These are phyloP conservation scores for Myotis brandtii DNA, from an alignment of 2,113 vertebrate species.

Conservation along the genomic window DNA sequence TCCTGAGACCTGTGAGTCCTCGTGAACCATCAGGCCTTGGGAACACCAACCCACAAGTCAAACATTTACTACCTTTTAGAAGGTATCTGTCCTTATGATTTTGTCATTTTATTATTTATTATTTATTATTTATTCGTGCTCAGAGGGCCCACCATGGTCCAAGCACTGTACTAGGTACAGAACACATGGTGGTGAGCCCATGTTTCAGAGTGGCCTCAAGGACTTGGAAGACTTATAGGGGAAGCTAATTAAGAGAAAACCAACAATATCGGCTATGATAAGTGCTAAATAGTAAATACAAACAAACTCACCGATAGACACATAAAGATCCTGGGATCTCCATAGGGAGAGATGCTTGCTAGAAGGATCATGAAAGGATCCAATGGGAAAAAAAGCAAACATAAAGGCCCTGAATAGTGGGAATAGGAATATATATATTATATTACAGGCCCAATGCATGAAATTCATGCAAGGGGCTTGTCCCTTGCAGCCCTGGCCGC, in stretches of 20 bases:
- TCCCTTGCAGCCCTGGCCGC: too few species aligned
- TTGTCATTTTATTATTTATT: neutral
- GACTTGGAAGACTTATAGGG: neutral
- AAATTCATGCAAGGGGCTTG: too few species aligned
- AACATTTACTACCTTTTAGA: neutral
- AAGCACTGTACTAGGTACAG: neutral
- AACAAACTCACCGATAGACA: neutral
- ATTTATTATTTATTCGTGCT: neutral
- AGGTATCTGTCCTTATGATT: neutral
- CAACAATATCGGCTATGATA: neutral
- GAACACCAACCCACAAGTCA: neutral
- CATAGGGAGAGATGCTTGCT: neutral
- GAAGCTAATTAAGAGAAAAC: neutral
- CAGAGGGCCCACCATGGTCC: neutral
- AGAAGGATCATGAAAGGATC: neutral
- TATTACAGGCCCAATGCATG: too few species aligned
- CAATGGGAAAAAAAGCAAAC: neutral
- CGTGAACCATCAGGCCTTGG: neutral
- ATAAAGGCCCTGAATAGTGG: neutral
- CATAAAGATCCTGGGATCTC: neutral
- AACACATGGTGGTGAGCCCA: neutral
- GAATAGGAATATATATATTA: neutral
- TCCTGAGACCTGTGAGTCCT: neutral
- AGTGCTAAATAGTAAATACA: neutral
- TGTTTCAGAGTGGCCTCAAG: neutral